phyloP scores from a whole-genome alignment of 2,888 invertebrate species.

The Pecten maximus region DNA sequence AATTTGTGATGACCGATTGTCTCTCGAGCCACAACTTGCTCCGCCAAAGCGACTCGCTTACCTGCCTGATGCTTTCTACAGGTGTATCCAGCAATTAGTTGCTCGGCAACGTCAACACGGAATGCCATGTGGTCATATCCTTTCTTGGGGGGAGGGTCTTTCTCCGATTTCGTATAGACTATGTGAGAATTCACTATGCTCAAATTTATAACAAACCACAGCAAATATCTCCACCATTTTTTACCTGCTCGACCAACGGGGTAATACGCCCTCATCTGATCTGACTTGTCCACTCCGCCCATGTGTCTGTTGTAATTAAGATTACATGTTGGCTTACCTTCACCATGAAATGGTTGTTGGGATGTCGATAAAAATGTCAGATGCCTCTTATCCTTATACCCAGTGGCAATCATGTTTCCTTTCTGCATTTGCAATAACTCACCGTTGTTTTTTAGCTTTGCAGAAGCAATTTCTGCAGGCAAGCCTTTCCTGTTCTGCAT shows the following conservation, averaged over 20 bases:
- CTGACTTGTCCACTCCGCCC: conserved; percentile 49
- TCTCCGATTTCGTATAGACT: conserved; percentile 6
- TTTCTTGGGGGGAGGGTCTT: conserved; percentile 26
- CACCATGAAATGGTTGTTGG: conserved; percentile 13
- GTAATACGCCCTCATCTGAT: conserved; percentile 49
- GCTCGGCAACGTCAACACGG: conserved; percentile 36
- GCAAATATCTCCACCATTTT: conserved; percentile 53
- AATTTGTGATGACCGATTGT: conserved; percentile 33
- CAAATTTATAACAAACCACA: conserved; percentile 49
- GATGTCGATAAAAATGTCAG: conserved; percentile 49
- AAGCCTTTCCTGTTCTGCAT: conserved; percentile 41
- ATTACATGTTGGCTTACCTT: background rate
- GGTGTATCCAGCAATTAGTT: conserved; percentile 14
- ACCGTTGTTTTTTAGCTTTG: conserved; percentile 38
- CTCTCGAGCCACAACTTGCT: background rate
- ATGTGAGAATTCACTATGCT: conserved; percentile 41
- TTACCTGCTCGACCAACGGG: conserved; percentile 43
- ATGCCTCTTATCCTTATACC: conserved; percentile 46
- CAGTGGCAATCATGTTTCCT: conserved; percentile 48
- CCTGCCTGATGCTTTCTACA: conserved; percentile 36
- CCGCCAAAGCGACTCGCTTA: background rate
- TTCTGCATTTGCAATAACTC: conserved; percentile 41
- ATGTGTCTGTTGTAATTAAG: conserved; percentile 49
- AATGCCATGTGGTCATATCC: conserved; percentile 36
- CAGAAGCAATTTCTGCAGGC: background rate